phyloP scores from a whole-genome alignment of 2,797 vertebrate species.

The Anisognathus igniventris region DNA sequence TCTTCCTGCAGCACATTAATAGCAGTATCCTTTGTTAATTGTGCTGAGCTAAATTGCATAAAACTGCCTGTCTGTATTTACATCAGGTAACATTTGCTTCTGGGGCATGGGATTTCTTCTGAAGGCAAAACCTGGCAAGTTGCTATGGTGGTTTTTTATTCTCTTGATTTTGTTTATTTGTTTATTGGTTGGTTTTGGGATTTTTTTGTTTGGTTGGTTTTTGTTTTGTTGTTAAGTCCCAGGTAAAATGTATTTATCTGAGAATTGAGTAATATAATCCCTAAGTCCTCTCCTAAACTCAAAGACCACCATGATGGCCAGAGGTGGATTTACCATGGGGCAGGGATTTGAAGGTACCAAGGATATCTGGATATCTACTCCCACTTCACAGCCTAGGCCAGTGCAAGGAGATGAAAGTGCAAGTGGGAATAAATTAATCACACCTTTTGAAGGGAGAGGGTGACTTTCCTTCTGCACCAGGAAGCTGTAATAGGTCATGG shows the following conservation, averaged over 20 bases:
- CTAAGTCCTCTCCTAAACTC: neutral
- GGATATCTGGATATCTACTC: neutral
- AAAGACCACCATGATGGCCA: accelerated
- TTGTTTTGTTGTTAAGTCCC: neutral
- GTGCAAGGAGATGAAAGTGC: accelerated
- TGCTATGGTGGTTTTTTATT: accelerated
- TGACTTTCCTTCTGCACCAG: neutral
- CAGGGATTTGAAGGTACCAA: neutral
- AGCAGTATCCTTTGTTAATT: constrained; percentile 23
- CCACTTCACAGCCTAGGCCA: neutral
- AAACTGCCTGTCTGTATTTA: neutral
- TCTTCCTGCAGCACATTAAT: constrained; percentile 7
- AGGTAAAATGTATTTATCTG: neutral
- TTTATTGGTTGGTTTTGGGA: accelerated
- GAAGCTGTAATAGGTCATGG: neutral
- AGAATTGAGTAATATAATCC: neutral
- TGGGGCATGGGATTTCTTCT: neutral
- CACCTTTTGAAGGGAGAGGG: neutral
- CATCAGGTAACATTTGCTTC: neutral
- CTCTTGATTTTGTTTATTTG: neutral
- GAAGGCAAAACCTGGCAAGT: neutral
- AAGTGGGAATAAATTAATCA: neutral
- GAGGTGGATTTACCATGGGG: neutral
- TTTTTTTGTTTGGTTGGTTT: neutral
- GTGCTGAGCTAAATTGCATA: neutral